Conservation (phyloP, 2,113 vertebrate genomes). For the Romanogobio albipinnatus region DNA sequence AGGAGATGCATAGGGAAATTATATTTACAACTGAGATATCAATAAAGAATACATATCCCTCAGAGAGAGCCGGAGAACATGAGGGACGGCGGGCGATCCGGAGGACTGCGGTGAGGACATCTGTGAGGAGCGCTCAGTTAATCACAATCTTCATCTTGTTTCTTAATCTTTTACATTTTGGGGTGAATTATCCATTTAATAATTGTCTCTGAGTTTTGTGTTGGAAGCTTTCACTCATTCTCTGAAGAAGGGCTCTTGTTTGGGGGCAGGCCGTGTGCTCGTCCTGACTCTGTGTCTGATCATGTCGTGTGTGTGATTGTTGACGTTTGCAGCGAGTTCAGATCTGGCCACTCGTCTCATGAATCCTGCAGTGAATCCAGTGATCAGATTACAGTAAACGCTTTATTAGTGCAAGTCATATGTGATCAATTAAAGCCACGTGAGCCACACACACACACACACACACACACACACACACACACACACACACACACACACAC, state of each 20-base stretch:
- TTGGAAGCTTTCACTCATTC: background rate
- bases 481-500: conserved; percentile 19
- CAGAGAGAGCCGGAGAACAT: conserved; percentile 56
- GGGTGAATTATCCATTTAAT: background rate
- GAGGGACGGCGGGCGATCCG: conserved; percentile 43
- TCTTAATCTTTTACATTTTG: background rate
- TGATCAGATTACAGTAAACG: conserved; percentile 93
- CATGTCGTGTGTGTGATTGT: background rate
- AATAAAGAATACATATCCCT: conserved; percentile 72
- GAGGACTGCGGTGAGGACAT: background rate
- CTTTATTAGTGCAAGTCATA: conserved; percentile 85
- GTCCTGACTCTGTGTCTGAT: no score
- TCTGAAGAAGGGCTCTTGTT: background rate
- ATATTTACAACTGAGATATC: conserved; percentile 77
- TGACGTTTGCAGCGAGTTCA: background rate
- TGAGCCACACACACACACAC: conserved; percentile 78
- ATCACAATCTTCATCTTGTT: background rate
- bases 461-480: no score
- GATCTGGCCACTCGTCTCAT: conserved; percentile 75
- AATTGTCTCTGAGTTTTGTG: background rate
- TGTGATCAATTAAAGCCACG: conserved; percentile 93
- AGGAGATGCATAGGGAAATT: conserved; percentile 71
- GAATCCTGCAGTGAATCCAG: conserved; percentile 88
- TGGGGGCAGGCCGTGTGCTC: no score
- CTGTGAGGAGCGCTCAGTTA: background rate